Base-by-base conservation (phyloP, 2,113 vertebrate species). In the Erythrocercus mccallii region DNA sequence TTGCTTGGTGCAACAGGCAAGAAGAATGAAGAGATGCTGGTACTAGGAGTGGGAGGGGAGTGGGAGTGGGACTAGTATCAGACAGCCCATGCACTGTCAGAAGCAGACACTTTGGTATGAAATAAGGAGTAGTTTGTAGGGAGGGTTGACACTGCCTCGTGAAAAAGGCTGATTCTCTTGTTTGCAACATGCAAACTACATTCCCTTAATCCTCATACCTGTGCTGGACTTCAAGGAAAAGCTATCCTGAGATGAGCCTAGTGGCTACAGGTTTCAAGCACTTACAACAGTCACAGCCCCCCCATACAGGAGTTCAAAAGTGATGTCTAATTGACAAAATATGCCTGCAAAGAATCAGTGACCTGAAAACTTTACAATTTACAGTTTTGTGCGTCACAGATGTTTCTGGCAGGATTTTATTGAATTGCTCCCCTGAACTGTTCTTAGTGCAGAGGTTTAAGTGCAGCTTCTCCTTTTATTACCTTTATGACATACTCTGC, bases 381-480 rank as follows among this genome's bases (percentile, higher is more conserved):
- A 82, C 28, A 35, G 30, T 27, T 53, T 25, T 25, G 15, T 2
- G 0, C 18, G 8, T 62, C 93, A 89, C 86, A 94, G 84, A 95
- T 90, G 65, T 89, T 95, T 86, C 78, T 91, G 70, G 57, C 58
- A 91, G 73, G 69, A 61, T 89, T 94, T 94, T 91, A 82, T 76
- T 89, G 73, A 87, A 89, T 53, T 7, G 11, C 35, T 89, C 60
- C 58, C 78, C 57, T 87, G 54, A 87, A 87, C n/a, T 57, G 48
- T 37, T 90, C 70, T 76, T 47, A 64, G 53, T 27, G 57, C 57
- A 79, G 48, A 87, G 48, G 73, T 85, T 91, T 92, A 89, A 90
- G 81, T 65, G 66, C 81, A 87, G 66, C 66, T 89, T 92, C 64
- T 96, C 24, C 42, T 64, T 90, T 94, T 93, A 93, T 92, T 97